Percentiles rank a stretch among this genome's conserved stretches.
These are phyloP conservation scores for Turnix velox DNA, from an alignment of 2,113 vertebrate species.

Conservation along the genomic window DNA sequence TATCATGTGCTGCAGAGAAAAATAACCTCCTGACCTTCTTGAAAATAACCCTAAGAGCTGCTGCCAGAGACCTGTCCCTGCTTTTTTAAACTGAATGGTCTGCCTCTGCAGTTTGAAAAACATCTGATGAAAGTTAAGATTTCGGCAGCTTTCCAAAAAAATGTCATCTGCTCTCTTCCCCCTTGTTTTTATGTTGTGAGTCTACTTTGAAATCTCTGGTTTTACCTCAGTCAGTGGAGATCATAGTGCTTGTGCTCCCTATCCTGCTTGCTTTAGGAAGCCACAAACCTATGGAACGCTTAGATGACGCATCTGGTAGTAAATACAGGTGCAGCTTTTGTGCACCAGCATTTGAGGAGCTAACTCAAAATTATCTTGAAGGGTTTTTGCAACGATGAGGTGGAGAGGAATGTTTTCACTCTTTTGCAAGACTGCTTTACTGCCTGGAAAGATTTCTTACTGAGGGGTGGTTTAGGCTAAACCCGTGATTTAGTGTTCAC, in stretches of 20 bases:
- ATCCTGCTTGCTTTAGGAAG: background rate
- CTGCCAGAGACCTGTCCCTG: background rate
- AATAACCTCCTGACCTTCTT: constrained; percentile 6
- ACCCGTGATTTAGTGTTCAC: background rate
- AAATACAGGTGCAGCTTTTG: background rate
- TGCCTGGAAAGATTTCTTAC: background rate
- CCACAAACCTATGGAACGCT: background rate
- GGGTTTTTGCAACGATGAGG: background rate
- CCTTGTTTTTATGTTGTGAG: background rate
- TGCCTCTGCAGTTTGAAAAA: background rate
- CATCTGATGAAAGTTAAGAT: background rate
- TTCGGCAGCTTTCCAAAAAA: background rate
- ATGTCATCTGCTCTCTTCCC: background rate
- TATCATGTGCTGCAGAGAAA: background rate
- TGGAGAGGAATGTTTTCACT: background rate
- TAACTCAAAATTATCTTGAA: background rate
- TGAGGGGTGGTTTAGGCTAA: accelerated
- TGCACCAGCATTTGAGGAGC: background rate
- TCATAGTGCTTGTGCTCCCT: background rate
- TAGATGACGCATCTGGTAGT: background rate
- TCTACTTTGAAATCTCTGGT: background rate
- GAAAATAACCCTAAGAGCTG: background rate
- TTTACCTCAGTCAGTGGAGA: background rate
- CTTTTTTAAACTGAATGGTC: background rate
- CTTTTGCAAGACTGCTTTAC: background rate